A percentile compares a stretch with the other conserved stretches of the same genome.
Conservation (phyloP, 2,888 invertebrate species). For the Harpagoxenus sublaevis region DNA sequence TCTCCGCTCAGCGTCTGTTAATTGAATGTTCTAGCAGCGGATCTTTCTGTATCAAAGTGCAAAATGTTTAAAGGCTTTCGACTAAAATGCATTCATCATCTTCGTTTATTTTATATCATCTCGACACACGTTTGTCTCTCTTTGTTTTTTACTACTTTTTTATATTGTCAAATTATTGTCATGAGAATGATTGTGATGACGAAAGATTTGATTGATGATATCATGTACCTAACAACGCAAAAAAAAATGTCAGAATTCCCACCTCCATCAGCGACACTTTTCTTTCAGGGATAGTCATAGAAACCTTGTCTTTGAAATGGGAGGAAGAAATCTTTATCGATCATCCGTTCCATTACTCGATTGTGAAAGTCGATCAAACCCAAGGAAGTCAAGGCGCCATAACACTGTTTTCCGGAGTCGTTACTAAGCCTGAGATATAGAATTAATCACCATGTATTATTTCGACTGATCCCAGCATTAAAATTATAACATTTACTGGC, state of each 20-base stretch:
- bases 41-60: not conserved
- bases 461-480: not conserved
- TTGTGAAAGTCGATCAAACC: not conserved
- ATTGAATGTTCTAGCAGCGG: not conserved
- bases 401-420: slow-evolving; percentile 58
- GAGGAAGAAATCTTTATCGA: slow-evolving; percentile 13
- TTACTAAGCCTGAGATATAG: slow-evolving; percentile 33
- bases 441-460: not conserved
- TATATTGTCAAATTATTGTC: not conserved
- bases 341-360: slow-evolving; percentile 50
- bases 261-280: slow-evolving; percentile 11
- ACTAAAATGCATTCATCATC: not conserved
- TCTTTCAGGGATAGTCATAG: slow-evolving; percentile 30
- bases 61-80: not conserved
- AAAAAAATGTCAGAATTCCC: not conserved
- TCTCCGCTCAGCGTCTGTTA: not conserved
- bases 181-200: not conserved
- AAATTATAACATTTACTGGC: not conserved
- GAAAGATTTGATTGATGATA: not conserved
- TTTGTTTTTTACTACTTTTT: not conserved
- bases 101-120: not conserved
- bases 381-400: not conserved
- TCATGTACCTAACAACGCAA: not conserved
- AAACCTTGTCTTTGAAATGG: not conserved
- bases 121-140: not conserved